Evolutionary conservation across 2,113 vertebrate genomes (phyloP).

Genomic region (Pardalotus punctatus): DNA sequence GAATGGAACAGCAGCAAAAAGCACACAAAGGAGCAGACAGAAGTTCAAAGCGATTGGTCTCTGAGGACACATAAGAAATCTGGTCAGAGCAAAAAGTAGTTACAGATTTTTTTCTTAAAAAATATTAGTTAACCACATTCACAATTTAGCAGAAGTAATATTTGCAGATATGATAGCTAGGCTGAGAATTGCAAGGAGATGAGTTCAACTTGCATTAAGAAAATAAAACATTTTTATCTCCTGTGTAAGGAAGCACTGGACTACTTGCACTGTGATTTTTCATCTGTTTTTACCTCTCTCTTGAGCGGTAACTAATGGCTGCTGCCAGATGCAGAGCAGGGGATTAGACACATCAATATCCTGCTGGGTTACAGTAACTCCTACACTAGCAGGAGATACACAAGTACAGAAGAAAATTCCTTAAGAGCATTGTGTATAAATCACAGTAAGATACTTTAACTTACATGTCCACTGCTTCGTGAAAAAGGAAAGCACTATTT

Average conservation of each 20-base stretch:
- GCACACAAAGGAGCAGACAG: not conserved
- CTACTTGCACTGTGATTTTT: not conserved
- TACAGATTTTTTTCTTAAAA: not conserved
- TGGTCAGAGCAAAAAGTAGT: not conserved
- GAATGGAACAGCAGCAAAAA: not conserved
- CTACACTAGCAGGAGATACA: not conserved
- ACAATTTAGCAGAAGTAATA: not conserved
- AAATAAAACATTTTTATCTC: not conserved
- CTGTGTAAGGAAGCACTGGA: not conserved
- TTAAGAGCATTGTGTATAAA: not conserved
- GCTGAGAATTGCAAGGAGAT: not conserved
- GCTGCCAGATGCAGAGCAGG: not conserved
- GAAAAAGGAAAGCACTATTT: not conserved
- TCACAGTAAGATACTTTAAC: not conserved
- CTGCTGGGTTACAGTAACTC: not conserved
- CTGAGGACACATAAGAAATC: not conserved
- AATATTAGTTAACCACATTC: not conserved
- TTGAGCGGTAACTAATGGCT: not conserved
- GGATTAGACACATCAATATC: not conserved
- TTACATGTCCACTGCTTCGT: not conserved
- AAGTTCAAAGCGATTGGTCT: not conserved
- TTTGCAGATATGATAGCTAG: not conserved
- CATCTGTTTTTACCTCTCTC: not conserved
- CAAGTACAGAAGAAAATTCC: not conserved
- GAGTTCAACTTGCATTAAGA: not conserved